A percentile compares a stretch with the other conserved stretches of the same genome.
These are phyloP conservation scores for Ochotona princeps DNA, from an alignment of 2,113 vertebrate genomes.

Conservation along the genomic window DNA sequence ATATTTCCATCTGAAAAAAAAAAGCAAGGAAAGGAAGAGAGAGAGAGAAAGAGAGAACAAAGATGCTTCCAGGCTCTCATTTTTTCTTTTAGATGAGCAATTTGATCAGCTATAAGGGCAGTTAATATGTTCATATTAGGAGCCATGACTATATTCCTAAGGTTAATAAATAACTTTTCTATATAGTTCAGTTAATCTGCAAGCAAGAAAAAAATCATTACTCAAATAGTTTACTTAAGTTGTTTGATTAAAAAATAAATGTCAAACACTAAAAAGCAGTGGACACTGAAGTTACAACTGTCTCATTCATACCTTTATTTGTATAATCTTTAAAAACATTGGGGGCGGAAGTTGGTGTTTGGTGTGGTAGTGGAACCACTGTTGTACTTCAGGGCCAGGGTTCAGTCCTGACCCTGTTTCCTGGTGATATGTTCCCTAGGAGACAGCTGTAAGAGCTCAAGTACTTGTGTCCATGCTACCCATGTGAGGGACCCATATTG, in stretches of 20 bases:
- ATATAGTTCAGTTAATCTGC: slow-evolving; percentile 50
- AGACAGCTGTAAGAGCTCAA: too few species aligned
- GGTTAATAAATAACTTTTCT: slow-evolving; percentile 35
- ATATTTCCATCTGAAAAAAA: too few species aligned
- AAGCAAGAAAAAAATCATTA: slow-evolving; percentile 31
- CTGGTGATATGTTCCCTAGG: too few species aligned
- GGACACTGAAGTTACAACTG: slow-evolving; percentile 3
- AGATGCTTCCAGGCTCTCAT: slow-evolving; percentile 26
- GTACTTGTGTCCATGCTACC: too few species aligned
- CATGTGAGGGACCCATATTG: too few species aligned
- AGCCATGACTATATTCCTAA: neutral
- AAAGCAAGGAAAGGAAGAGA: too few species aligned
- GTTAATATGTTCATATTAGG: slow-evolving; percentile 39
- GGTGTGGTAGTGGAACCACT: too few species aligned
- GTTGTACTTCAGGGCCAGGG: too few species aligned
- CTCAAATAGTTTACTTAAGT: slow-evolving; percentile 44
- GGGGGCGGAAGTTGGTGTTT: neutral
- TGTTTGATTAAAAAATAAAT: slow-evolving; percentile 45
- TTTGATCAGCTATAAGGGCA: neutral
- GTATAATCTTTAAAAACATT: neutral
- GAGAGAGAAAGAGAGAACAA: too few species aligned
- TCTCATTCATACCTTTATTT: slow-evolving; percentile 4
- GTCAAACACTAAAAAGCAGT: slow-evolving; percentile 46
- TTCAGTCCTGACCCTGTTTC: too few species aligned
- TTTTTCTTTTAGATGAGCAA: slow-evolving; percentile 48